Percentiles rank a stretch among this genome's conserved stretches.
phyloP scores from a whole-genome alignment of 2,797 vertebrate genomes.

The Malurus leucopterus region DNA sequence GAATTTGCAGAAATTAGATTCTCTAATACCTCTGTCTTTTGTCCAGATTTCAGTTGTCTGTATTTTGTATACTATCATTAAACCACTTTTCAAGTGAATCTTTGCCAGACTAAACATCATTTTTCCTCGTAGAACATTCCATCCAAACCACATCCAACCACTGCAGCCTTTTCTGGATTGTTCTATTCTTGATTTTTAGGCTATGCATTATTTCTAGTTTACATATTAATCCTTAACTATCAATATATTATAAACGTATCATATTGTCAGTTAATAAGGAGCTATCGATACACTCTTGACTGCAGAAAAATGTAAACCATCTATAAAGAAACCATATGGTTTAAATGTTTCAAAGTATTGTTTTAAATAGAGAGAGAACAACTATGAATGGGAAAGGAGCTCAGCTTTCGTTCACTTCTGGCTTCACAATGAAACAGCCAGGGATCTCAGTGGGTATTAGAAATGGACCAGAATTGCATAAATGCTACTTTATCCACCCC shows the following conservation, averaged over 20 bases:
- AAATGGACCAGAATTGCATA: conserved; percentile 56
- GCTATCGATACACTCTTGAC: background rate
- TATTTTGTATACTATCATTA: conserved; percentile 59
- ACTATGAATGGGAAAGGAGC: conserved; percentile 2
- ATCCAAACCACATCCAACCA: conserved; percentile 38
- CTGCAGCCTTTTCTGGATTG: conserved; percentile 2
- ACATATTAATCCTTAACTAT: conserved; percentile 4
- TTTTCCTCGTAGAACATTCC: conserved; percentile 18
- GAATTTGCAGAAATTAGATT: conserved; percentile 59
- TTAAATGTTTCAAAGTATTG: conserved; percentile 31
- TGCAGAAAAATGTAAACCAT: conserved; percentile 20
- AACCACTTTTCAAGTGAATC: conserved; percentile 54
- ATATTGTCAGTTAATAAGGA: conserved; percentile 15
- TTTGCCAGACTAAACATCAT: conserved; percentile 63
- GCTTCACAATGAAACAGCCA: conserved; percentile 42
- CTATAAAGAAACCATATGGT: conserved; percentile 3
- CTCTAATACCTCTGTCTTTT: conserved; percentile 60
- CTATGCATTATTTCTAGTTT: conserved; percentile 4
- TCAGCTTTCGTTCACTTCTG: conserved; percentile 40
- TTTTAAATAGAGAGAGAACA: conserved; percentile 7
- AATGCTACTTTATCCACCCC: conserved; percentile 54
- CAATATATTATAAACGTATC: background rate
- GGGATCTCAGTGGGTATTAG: conserved; percentile 47
- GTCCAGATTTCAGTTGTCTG: conserved; percentile 56
- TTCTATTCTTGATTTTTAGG: conserved; percentile 13